These are phyloP conservation scores for Doryteuthis pealeii DNA, from an alignment of 1,140 invertebrate species.

Conservation along the genomic window DNA sequence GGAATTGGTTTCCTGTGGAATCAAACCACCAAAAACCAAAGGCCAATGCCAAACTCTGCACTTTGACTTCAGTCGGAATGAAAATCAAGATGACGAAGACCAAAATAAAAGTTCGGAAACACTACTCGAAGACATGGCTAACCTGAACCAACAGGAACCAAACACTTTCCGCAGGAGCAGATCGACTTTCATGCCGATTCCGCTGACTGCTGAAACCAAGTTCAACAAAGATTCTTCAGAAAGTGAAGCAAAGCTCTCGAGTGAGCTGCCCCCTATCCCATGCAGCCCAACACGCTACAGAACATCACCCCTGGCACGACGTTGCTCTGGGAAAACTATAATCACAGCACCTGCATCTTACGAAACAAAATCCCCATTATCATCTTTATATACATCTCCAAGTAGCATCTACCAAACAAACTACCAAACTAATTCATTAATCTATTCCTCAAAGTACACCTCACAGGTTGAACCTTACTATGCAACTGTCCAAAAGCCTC, in stretches of 20 bases:
- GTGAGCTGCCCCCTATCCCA: not conserved
- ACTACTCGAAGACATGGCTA: not conserved
- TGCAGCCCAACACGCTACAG: not conserved
- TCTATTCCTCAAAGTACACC: not conserved
- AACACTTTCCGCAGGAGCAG: not conserved
- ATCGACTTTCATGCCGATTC: constrained; percentile 2
- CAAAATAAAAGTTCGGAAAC: constrained; percentile 1
- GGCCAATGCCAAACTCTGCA: not conserved
- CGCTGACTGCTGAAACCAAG: not conserved
- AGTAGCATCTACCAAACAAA: not conserved
- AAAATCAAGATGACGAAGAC: not conserved
- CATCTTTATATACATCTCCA: not conserved
- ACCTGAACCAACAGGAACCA: not conserved
- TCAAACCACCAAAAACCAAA: not conserved
- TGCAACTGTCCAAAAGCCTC: not conserved
- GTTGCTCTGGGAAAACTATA: not conserved
- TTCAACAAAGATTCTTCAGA: not conserved
- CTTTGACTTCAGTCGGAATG: not conserved
- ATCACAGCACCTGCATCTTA: not conserved
- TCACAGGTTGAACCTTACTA: not conserved
- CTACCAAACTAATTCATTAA: not conserved
- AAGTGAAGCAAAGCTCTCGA: not conserved
- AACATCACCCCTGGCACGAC: not conserved
- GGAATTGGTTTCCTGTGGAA: not conserved
- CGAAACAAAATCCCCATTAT: not conserved